Conservation (phyloP, 2,797 vertebrate species). For the Poeciliopsis presidionis region DNA sequence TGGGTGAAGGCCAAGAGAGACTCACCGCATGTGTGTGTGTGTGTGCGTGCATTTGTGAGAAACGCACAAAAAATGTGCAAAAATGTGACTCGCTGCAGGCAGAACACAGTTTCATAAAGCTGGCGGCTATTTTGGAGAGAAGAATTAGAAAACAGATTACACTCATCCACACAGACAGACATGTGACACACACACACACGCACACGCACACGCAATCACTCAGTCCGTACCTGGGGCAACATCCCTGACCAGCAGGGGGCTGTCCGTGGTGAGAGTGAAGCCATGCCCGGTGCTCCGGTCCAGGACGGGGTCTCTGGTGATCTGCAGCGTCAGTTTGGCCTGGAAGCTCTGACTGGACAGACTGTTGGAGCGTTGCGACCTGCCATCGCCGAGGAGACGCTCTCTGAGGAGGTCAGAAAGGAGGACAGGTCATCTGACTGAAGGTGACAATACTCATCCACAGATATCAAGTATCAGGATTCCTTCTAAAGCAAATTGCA, state of each 20-base stretch:
- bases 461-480: not conserved
- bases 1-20: constrained; percentile 59
- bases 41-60: constrained; percentile 4
- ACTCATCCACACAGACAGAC: constrained; percentile 27
- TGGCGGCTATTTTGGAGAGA: constrained; percentile 59
- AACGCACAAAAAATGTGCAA: not conserved
- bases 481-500: not conserved
- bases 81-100: constrained; percentile 42
- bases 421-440: constrained; percentile 39
- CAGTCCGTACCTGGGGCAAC: constrained; percentile 86
- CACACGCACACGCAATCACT: not conserved
- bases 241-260: constrained; percentile 90
- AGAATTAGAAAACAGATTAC: constrained; percentile 22
- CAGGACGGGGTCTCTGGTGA: constrained; percentile 88
- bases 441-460: not conserved
- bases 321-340: constrained; percentile 85
- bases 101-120: constrained; percentile 45
- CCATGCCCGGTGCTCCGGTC: constrained; percentile 86
- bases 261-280: constrained; percentile 86
- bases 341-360: constrained; percentile 80
- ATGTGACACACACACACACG: constrained; percentile 11
- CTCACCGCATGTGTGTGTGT: constrained; percentile 34
- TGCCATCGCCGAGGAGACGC: constrained; percentile 82
- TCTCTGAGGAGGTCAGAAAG: constrained; percentile 72
- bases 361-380: constrained; percentile 78